Conservation (phyloP, 2,113 vertebrate species). For the Chinchilla lanigera region DNA sequence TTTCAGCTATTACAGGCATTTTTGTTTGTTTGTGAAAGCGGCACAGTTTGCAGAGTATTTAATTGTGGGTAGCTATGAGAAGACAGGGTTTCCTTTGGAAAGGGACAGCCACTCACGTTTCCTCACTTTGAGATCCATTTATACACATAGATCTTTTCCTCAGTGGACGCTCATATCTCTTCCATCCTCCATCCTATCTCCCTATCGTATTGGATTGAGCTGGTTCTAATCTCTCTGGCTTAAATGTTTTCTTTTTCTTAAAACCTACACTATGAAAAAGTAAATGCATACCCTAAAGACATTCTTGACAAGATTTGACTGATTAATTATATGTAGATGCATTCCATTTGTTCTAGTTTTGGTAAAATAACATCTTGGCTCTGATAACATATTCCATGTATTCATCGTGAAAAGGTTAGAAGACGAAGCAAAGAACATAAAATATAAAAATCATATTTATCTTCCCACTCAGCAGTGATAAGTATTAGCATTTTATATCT, state of each 20-base stretch:
- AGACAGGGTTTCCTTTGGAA: not conserved
- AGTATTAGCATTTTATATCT: constrained; percentile 4
- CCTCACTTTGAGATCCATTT: not conserved
- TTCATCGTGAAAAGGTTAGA: not conserved
- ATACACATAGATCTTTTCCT: not conserved
- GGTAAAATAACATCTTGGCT: constrained; percentile 7
- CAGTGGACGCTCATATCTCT: not conserved
- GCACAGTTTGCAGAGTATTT: not conserved
- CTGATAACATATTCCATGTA: constrained; percentile 34
- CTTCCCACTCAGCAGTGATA: not conserved
- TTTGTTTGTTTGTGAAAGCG: not conserved
- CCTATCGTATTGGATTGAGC: not conserved
- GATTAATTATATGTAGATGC: not conserved
- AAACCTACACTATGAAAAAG: not conserved
- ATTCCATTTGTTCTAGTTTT: constrained; percentile 25
- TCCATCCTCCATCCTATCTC: not conserved
- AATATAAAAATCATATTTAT: constrained; percentile 28
- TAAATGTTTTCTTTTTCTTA: not conserved
- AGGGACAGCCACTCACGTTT: not conserved
- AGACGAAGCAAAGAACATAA: constrained; percentile 6
- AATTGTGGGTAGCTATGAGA: not conserved
- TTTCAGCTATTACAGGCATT: not conserved
- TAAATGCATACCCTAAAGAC: not conserved
- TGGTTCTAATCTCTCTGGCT: not conserved
- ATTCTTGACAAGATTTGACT: not conserved